Evolutionary conservation across 2,888 invertebrate species (phyloP).

Genomic region (Aphidius colemani): DNA sequence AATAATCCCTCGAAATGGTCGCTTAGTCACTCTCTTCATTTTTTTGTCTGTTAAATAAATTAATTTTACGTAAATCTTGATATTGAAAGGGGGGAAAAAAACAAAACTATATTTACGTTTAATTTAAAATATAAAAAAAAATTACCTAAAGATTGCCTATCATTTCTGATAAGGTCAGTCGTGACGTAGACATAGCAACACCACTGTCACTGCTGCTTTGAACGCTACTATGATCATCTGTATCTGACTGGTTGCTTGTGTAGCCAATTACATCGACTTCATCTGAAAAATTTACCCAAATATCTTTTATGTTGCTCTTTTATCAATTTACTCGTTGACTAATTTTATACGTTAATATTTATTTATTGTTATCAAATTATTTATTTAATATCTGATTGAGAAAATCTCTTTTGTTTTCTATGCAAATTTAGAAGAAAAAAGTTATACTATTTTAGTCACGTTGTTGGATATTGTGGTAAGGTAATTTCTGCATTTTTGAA

Average conservation of each 20-base stretch:
- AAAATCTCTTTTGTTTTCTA: no score
- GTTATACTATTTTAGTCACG: no score
- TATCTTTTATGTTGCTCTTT: no score
- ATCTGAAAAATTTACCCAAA: slow-evolving; percentile 61
- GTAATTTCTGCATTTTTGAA: no score
- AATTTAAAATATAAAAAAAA: not conserved
- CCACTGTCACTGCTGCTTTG: slow-evolving; percentile 79
- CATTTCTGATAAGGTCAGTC: slow-evolving; percentile 69
- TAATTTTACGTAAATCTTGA: no score
- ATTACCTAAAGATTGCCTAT: slow-evolving; percentile 61
- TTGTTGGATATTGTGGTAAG: no score
- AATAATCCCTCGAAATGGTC: slow-evolving; percentile 12
- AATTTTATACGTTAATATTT: no score
- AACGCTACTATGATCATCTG: slow-evolving; percentile 80
- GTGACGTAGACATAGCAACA: slow-evolving; percentile 71
- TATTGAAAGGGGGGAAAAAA: no score
- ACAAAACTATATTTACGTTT: slow-evolving; percentile 1
- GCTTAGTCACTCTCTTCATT: slow-evolving; percentile 8
- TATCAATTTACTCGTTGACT: no score
- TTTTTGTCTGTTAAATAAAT: slow-evolving; percentile 12
- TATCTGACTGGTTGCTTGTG: slow-evolving; percentile 82
- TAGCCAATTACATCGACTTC: slow-evolving; percentile 87
- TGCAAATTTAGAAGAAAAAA: no score
- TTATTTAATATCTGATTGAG: no score
- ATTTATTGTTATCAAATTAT: no score